A percentile compares a stretch with the other conserved stretches of the same genome.
These are phyloP conservation scores for Pimpla rufipes DNA, from an alignment of 2,888 invertebrate species.

Conservation along the genomic window DNA sequence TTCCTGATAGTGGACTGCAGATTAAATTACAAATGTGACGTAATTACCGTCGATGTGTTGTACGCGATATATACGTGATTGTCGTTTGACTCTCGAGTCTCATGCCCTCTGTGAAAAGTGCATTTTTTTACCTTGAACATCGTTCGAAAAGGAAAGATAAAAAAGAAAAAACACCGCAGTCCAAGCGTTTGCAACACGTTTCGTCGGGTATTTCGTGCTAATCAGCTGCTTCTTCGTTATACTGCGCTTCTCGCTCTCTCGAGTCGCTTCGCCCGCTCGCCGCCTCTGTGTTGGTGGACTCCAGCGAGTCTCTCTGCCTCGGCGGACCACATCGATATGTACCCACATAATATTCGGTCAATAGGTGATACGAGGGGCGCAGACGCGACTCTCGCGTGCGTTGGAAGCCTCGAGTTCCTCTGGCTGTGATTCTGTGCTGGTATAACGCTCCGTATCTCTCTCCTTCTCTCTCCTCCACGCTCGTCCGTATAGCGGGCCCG, in stretches of 20 bases:
- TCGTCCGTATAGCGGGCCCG: conserved; percentile 1
- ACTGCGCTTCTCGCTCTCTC: conserved; percentile 13
- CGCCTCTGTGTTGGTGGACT: conserved; percentile 13
- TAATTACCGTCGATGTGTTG: background rate
- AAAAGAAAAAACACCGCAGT: background rate
- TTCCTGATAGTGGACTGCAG: background rate
- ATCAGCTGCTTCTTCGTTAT: conserved; percentile 19
- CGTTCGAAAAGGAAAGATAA: too few relatives aligned
- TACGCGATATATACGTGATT: conserved; percentile 1
- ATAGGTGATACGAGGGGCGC: conserved; percentile 83
- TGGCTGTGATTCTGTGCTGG: conserved; percentile 33
- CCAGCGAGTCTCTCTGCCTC: background rate
- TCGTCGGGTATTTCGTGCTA: background rate
- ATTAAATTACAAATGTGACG: conserved; percentile 9
- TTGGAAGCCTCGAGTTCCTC: conserved; percentile 67
- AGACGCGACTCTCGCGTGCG: conserved; percentile 79
- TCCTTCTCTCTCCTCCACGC: background rate
- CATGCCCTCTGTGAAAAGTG: conserved; percentile 13
- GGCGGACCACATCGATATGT: conserved; percentile 62
- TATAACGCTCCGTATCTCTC: background rate
- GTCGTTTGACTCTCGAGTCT: background rate
- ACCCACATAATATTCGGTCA: conserved; percentile 80
- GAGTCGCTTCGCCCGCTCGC: background rate
- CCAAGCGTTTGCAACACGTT: background rate
- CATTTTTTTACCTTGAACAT: background rate